Conservation (phyloP, 2,797 vertebrate species). For the Cyclura pinguis region DNA sequence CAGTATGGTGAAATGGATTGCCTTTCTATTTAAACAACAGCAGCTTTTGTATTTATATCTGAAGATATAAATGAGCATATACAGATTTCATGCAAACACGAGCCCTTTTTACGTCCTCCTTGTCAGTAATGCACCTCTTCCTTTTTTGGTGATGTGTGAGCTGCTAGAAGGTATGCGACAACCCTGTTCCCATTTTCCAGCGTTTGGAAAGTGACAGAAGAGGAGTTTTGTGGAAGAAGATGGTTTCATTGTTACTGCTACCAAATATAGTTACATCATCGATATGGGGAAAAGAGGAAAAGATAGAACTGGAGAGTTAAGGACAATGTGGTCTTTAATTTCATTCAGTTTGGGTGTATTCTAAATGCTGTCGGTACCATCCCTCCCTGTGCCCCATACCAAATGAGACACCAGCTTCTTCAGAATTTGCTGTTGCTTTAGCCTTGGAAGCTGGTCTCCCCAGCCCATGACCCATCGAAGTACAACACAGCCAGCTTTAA, state of each 20-base stretch:
- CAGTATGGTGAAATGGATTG: too few relatives aligned
- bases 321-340: not conserved
- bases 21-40: too few relatives aligned
- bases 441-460: not conserved
- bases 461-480: not conserved
- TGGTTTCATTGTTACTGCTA: not conserved
- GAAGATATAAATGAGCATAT: too few relatives aligned
- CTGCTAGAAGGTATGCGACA: not conserved
- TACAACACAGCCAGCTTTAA: not conserved
- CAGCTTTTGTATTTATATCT: too few relatives aligned
- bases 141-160: too few relatives aligned
- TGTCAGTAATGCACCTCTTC: too few relatives aligned
- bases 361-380: not conserved
- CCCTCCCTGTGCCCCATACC: not conserved
- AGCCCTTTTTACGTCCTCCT: too few relatives aligned
- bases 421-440: not conserved
- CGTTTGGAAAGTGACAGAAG: not conserved
- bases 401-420: not conserved
- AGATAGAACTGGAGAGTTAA: not conserved
- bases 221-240: not conserved
- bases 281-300: not conserved
- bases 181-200: not conserved
- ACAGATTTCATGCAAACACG: too few relatives aligned
- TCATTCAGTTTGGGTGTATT: not conserved
- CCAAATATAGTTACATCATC: not conserved